Evolutionary conservation across 2,113 vertebrate genomes (phyloP), one percentile per base, ranked within the genome.

Genomic region (Ammodytes dubius): DNA sequence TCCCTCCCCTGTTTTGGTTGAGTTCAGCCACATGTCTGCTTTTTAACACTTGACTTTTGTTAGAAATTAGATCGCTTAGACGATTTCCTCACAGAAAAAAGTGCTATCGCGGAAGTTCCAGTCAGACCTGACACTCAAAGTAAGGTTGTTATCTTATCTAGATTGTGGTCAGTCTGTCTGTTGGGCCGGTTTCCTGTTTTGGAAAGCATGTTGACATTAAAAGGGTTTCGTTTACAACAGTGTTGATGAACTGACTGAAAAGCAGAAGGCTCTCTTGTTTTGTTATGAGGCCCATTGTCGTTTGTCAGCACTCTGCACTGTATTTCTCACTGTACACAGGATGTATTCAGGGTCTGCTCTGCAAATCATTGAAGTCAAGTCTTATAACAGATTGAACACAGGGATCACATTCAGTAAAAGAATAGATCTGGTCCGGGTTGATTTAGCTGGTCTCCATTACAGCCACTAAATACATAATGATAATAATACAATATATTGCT

Each of bases 121-220:
- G 72, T 56, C 45, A 56, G 54, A 78, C 47, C 65, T 58, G 56
- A 86, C 65, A 72, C 61, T 74, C 45, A 59, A 49, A 58, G 40
- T 39, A 68, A 52, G 66, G 70, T 87, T 27, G 27, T 86, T 79
- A 84, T 89, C 76, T 81, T 88, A 88, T 92, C 87, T 92, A 69
- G 81, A 79, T 90, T 89, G 87, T 91, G 91, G 90, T 88, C 82
- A 81, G 80, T 80, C 50, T 83, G 84, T 88, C 76, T 89, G 74
- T 87, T 70, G 79, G 27, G 77, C 72, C 49, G 69, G 74, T 80
- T 92, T 94, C 93, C 91, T 88, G 91, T 93, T 92, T 91, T 91
- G 85, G 63, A 88, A 83, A 90, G 58, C 82, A 76, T 40, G 5
- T 77, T 83, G 77, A 88, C 84, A 83, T 90, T 82, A 90, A 91